Conservation (phyloP, 2,797 vertebrate species). For the Galagoides demidoff region DNA sequence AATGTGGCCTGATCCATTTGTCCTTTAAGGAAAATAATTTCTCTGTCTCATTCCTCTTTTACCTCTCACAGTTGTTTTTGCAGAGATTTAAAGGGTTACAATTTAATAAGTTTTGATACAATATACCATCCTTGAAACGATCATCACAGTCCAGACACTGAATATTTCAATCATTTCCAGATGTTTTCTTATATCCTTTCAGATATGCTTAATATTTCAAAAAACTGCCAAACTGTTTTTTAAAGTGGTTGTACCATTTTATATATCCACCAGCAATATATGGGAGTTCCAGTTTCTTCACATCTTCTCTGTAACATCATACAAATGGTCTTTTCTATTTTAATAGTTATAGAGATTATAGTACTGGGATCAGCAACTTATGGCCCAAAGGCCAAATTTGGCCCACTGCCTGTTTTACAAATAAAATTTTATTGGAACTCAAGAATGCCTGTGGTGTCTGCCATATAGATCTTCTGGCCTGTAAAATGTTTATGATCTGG, state of each 20-base stretch:
- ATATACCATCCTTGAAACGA: neutral
- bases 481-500: neutral
- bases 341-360: neutral
- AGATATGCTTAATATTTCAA: neutral
- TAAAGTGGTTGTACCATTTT: neutral
- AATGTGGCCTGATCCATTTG: neutral
- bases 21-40: neutral
- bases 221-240: neutral
- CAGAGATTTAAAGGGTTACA: neutral
- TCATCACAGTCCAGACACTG: neutral
- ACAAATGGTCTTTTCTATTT: neutral
- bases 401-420: neutral
- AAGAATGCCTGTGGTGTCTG: neutral
- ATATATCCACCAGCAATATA: neutral
- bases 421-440: neutral
- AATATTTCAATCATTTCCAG: neutral
- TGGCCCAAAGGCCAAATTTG: neutral
- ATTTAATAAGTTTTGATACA: neutral
- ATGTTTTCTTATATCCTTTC: neutral
- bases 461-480: neutral
- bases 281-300: neutral
- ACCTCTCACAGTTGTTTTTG: neutral
- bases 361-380: neutral
- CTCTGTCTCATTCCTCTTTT: neutral
- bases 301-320: neutral